Percentiles rank a stretch among this genome's conserved stretches.
Evolutionary conservation across 2,113 vertebrate genomes (phyloP).

Genomic region (Suncus etruscus): DNA sequence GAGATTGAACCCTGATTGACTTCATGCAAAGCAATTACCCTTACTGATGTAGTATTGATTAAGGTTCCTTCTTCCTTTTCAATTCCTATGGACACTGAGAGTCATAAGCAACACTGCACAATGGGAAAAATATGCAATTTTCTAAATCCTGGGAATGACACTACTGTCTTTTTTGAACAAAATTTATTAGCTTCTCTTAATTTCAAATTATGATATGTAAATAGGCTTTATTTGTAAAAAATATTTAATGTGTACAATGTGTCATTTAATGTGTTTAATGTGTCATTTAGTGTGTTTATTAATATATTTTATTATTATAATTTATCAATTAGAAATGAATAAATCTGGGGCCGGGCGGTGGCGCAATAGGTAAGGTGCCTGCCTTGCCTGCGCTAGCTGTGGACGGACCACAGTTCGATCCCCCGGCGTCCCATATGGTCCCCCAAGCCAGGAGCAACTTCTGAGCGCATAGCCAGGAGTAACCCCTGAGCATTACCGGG

Average conservation of each 20-base stretch:
- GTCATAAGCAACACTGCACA: background rate
- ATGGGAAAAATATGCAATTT: background rate
- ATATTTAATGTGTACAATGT: too few relatives aligned
- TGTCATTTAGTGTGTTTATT: too few relatives aligned
- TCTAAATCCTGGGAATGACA: background rate
- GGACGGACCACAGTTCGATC: too few relatives aligned
- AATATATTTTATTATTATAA: background rate
- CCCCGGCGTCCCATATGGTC: too few relatives aligned
- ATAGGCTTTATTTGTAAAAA: background rate
- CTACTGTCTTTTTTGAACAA: background rate
- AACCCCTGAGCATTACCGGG: too few relatives aligned
- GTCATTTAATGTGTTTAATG: too few relatives aligned
- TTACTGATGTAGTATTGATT: background rate
- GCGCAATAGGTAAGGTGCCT: too few relatives aligned
- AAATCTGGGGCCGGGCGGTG: background rate
- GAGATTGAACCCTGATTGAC: too few relatives aligned
- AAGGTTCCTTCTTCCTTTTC: background rate
- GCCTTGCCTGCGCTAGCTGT: too few relatives aligned
- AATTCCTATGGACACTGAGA: background rate
- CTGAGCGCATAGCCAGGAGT: too few relatives aligned
- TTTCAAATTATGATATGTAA: background rate
- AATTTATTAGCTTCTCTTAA: background rate
- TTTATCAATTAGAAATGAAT: background rate
- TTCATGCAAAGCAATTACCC: too few relatives aligned
- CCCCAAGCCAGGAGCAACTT: too few relatives aligned